Conservation (phyloP, 2,888 invertebrate species). For the Tachystola acroxantha region DNA sequence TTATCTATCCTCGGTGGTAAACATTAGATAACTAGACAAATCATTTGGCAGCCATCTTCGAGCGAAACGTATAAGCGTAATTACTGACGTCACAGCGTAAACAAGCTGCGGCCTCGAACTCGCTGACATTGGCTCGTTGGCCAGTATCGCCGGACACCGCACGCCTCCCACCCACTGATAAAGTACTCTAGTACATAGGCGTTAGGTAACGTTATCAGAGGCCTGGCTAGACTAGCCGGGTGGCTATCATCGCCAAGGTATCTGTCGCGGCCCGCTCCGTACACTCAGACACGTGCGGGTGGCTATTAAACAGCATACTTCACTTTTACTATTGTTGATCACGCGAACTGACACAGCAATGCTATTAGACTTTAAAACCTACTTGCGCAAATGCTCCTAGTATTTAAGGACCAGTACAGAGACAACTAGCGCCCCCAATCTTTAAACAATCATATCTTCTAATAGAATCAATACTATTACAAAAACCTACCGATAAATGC, state of each 20-base stretch:
- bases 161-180: conserved; percentile 11
- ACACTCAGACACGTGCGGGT: conserved; percentile 26
- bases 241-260: conserved; percentile 10
- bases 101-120: conserved; percentile 57
- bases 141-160: conserved; percentile 37
- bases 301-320: conserved; percentile 38
- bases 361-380: neutral
- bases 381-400: neutral
- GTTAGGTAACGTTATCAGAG: conserved; percentile 20
- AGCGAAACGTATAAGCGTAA: conserved; percentile 36
- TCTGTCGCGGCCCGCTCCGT: conserved; percentile 19
- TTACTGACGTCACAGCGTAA: conserved; percentile 46
- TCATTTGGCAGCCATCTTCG: conserved; percentile 48
- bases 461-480: too few species aligned
- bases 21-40: conserved; percentile 30
- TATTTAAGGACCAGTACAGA: too few species aligned
- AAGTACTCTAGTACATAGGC: neutral
- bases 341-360: conserved; percentile 31
- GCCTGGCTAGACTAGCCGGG: conserved; percentile 21
- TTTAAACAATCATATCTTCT: too few species aligned
- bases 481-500: too few species aligned
- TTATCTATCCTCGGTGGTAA: conserved; percentile 18
- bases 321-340: conserved; percentile 46
- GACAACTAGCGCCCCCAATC: too few species aligned
- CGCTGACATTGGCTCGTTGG: conserved; percentile 40